These are phyloP conservation scores for Labeo calbasu DNA, from an alignment of 2,797 vertebrate species.

Conservation along the genomic window DNA sequence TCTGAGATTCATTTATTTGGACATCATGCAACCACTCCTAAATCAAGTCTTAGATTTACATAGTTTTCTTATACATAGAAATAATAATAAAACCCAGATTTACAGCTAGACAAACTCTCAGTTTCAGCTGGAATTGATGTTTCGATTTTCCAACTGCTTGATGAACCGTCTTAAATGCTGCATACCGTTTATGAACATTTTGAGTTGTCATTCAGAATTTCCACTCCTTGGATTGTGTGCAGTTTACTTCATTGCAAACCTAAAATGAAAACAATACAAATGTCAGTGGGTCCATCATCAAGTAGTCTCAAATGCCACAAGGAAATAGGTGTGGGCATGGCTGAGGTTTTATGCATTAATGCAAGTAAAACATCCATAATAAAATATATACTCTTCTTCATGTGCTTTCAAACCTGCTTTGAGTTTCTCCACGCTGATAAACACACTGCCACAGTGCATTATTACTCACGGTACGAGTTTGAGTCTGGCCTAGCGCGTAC, in stretches of 20 bases:
- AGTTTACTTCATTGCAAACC: neutral
- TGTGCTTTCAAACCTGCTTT: slow-evolving; percentile 24
- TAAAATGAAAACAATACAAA: slow-evolving; percentile 1
- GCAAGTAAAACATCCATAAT: no score
- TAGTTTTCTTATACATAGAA: neutral
- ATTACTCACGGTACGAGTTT: slow-evolving; percentile 98
- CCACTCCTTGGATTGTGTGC: neutral
- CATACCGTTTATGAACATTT: neutral
- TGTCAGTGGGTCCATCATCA: neutral
- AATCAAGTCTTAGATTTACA: neutral
- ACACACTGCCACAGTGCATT: slow-evolving; percentile 83
- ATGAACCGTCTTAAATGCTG: no score
- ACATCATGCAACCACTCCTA: neutral
- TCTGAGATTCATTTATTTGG: neutral
- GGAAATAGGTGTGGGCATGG: no score
- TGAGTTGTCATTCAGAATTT: neutral
- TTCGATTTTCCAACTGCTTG: neutral
- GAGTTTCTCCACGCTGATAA: slow-evolving; percentile 46
- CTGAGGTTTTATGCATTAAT: neutral
- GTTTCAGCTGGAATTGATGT: neutral
- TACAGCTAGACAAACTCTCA: neutral
- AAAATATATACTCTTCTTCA: neutral
- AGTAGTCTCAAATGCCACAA: neutral
- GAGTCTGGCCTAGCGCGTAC: slow-evolving; percentile 94
- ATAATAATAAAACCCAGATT: neutral